These are phyloP conservation scores for Chrysodeixis includens DNA, from an alignment of 2,888 invertebrate species.

Conservation along the genomic window DNA sequence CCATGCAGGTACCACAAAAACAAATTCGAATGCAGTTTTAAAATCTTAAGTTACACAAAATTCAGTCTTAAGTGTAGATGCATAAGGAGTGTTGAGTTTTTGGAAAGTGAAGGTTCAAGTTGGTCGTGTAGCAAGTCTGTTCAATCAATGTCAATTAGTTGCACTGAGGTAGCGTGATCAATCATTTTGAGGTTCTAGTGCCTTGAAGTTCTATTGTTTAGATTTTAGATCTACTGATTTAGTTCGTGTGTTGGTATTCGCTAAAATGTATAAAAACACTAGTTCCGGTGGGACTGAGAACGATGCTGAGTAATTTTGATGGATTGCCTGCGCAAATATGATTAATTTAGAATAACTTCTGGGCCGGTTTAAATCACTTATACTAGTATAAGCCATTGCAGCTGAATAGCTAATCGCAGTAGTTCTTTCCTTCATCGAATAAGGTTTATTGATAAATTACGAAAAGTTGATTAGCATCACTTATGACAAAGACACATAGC, in stretches of 20 bases:
- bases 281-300: slow-evolving; percentile 24
- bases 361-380: not conserved
- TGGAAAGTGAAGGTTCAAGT: slow-evolving; percentile 56
- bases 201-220: slow-evolving; percentile 74
- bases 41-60: slow-evolving; percentile 48
- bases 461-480: not conserved
- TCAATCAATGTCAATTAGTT: slow-evolving; percentile 89
- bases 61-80: slow-evolving; percentile 55
- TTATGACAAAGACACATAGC: not conserved
- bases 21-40: slow-evolving; percentile 25
- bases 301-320: slow-evolving; percentile 18
- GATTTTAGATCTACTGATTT: slow-evolving; percentile 67
- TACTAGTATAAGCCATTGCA: not conserved
- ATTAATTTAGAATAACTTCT: not conserved
- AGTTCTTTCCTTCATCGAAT: not conserved
- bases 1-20: slow-evolving; percentile 68
- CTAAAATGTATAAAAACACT: slow-evolving; percentile 49
- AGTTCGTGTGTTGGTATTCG: slow-evolving; percentile 44
- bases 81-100: slow-evolving; percentile 53
- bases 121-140: slow-evolving; percentile 75
- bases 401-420: not conserved
- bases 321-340: not conserved
- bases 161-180: slow-evolving; percentile 85
- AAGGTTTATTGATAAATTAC: not conserved
- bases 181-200: slow-evolving; percentile 77